These are phyloP conservation scores for Stenodema calcarata DNA, from an alignment of 2,888 invertebrate genomes.

Conservation along the genomic window DNA sequence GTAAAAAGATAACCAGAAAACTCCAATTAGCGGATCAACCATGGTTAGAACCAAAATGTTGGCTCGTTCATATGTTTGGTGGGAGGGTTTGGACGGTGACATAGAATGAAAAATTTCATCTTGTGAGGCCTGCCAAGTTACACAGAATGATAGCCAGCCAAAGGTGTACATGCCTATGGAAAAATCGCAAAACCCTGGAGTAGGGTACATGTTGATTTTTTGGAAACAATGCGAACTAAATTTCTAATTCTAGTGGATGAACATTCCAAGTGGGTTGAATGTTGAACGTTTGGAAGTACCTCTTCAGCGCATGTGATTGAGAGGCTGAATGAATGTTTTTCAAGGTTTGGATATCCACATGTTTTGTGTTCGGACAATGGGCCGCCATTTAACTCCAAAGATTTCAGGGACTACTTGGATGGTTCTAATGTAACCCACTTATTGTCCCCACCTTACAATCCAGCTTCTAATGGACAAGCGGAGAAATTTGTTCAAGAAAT, in stretches of 20 bases:
- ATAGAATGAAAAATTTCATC: background rate
- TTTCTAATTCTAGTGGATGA: constrained; percentile 1
- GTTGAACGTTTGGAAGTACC: background rate
- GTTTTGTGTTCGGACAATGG: constrained; percentile 1
- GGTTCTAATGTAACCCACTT: background rate
- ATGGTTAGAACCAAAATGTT: constrained; percentile 9
- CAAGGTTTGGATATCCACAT: constrained; percentile 6
- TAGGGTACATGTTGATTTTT: constrained; percentile 4
- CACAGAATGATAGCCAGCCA: background rate
- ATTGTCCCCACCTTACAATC: background rate
- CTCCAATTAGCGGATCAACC: too few species aligned
- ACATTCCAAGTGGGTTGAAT: background rate
- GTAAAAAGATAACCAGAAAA: too few species aligned
- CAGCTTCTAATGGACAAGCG: background rate
- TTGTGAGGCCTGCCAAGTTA: background rate
- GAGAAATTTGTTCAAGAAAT: background rate
- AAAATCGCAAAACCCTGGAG: background rate
- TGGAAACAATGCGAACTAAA: background rate
- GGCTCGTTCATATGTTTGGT: constrained; percentile 19
- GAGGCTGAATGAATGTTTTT: background rate
- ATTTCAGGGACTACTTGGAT: background rate
- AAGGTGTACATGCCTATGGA: background rate
- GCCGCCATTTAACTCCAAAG: background rate
- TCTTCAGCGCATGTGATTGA: background rate
- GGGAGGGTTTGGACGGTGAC: background rate